Evolutionary conservation across 2,113 vertebrate genomes (phyloP), one percentile per base, ranked within the genome.

Genomic region (Oophaga pumilio): DNA sequence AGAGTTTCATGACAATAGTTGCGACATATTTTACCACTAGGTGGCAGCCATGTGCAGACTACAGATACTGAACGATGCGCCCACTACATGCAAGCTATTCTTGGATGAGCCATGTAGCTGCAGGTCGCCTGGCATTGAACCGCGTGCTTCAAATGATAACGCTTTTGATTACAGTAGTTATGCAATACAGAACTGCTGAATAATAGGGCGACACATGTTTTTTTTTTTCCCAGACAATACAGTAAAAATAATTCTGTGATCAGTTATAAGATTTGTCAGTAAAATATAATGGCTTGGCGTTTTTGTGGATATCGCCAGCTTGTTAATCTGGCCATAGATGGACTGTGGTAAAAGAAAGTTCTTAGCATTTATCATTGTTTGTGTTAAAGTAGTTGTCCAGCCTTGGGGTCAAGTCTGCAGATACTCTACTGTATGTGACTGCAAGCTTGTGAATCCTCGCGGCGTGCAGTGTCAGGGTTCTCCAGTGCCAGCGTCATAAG

Each of bases 11-110:
- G n/a, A n/a, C n/a, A n/a, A n/a, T n/a, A n/a, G n/a, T n/a, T n/a
- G n/a, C n/a, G n/a, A n/a, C n/a, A n/a, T n/a, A n/a, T n/a, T n/a
- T n/a, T n/a, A n/a, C 60, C 80, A 66, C 60, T 20, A 24, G 80
- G 10, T 82, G 80, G 80, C 80, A 82, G 60, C 52, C 80, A 66
- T 68, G 60, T 49, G 80, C 57, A 50, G 59, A 52, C 11, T 24
- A 8, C 15, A 15, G 14, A 13, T 64, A 11, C 26, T n/a, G 8
- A 49, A 43, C 10, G 60, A 15, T 15, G 20, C 49, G 5, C 22
- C 68, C 6, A 1, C 26, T 71, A 33, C 2, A 26, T 17, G 9
- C n/a, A 24, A 33, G 13, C 2, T 66, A 1, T 62, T 50, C 52
- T 28, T 22, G 9, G 33, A 82, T 53, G 50, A 77, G 60, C 28